Base-by-base conservation (phyloP, 2,113 vertebrate species). In the Collichthys lucidus region DNA sequence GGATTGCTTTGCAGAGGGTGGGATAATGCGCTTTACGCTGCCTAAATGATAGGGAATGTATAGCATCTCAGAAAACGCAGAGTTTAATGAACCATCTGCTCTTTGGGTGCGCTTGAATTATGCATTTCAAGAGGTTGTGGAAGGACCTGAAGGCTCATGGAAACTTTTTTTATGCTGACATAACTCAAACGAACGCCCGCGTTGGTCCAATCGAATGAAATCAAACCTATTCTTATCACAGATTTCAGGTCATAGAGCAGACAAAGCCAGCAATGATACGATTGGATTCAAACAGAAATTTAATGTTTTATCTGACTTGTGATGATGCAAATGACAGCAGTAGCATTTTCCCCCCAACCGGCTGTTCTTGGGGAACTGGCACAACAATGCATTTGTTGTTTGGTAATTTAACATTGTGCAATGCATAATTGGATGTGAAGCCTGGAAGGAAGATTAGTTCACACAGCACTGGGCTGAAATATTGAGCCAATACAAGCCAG, bases 341-440 rank as follows among this genome's bases (percentile, higher is more conserved):
- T 24, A 49, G 5, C 40, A 1, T 57, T 71, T 44, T 31, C 49
- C n/a, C 7, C n/a, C n/a, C 7, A 22, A 11, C 9, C 19, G 53
- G 12, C 77, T 55, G 56, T 80, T 74, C 22, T 42, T 44, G n/a
- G 2, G 52, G 42, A 82, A 71, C 19, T n/a, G 64, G 52, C 15
- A 17, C 42, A 75, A 79, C 66, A 59, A 19, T 74, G 74, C 8
- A 17, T 79, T 74, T 44, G 73, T 61, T 74, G 64, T 82, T 69
- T 66, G 55, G 49, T 19, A 44, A 40, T 84, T 77, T 60, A 57
- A 80, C 75, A 61, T 83, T 87, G 72, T 78, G 74, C 60, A 40
- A 77, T 53, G 42, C 52, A 64, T 80, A 80, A 85, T 77, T 79
- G 70, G 6, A 64, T 85, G 80, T 73, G n/a, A 80, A 57, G 65